Evolutionary conservation across 2,797 vertebrate species (phyloP).

Genomic region (Pseudochaenichthys georgianus): DNA sequence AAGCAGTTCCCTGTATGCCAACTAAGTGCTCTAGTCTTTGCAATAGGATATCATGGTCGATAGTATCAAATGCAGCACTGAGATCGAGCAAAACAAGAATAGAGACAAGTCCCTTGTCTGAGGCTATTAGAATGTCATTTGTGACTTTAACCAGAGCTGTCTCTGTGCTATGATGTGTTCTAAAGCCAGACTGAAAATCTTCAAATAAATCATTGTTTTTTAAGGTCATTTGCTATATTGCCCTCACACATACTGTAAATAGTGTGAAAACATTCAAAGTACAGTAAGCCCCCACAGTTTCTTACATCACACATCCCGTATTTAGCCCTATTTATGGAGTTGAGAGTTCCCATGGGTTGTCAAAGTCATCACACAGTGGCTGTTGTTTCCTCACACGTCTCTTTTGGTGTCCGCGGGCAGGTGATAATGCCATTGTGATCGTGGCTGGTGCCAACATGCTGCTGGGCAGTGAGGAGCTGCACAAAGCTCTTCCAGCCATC

Average conservation of each 20-base stretch:
- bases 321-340: conserved; percentile 4
- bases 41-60: too few relatives aligned
- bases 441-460: conserved; percentile 96
- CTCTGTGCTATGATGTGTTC: too few relatives aligned
- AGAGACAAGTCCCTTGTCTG: too few relatives aligned
- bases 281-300: background rate
- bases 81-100: too few relatives aligned
- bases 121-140: too few relatives aligned
- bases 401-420: conserved; percentile 72
- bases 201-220: too few relatives aligned
- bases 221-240: background rate
- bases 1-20: too few relatives aligned
- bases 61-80: too few relatives aligned
- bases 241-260: background rate
- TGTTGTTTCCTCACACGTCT: conserved; percentile 9
- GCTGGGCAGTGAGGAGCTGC: conserved; percentile 88
- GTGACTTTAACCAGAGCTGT: too few relatives aligned
- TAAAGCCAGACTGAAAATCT: too few relatives aligned
- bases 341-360: conserved; percentile 4
- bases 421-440: conserved; percentile 96
- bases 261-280: background rate
- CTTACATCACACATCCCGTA: background rate
- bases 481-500: conserved; percentile 83
- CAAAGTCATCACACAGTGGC: background rate
- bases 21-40: too few relatives aligned